A percentile compares a stretch with the other conserved stretches of the same genome.
Evolutionary conservation across 2,113 vertebrate species (phyloP).

Genomic region (Hystrix brachyura): DNA sequence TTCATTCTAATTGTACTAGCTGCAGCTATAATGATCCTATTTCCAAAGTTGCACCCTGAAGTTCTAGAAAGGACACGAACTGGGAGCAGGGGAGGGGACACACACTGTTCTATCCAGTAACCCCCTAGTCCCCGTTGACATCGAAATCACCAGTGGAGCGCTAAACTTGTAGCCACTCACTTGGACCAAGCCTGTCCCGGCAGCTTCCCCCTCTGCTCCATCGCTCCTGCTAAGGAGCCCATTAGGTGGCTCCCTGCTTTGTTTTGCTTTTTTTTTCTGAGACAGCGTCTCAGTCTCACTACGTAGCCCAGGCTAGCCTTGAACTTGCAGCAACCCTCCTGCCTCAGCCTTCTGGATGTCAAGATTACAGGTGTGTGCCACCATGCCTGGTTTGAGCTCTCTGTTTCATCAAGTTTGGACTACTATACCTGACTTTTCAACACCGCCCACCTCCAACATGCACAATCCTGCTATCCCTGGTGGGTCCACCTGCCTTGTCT

Average conservation of each 20-base stretch:
- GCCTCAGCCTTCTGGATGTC: not conserved
- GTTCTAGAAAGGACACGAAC: not conserved
- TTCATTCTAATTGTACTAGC: not conserved
- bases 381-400: not conserved
- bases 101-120: not conserved
- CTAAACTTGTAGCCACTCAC: rapidly evolving
- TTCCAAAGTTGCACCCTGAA: not conserved
- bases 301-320: not conserved
- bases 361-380: not conserved
- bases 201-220: not conserved
- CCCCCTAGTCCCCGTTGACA: not conserved
- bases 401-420: not conserved
- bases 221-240: not conserved
- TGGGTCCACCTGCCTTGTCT: not conserved
- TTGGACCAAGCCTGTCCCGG: rapidly evolving
- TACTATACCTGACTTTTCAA: not conserved
- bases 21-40: not conserved
- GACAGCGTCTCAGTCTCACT: not conserved
- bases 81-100: too few species aligned
- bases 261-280: not conserved
- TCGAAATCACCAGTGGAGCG: rapidly evolving
- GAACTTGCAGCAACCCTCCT: not conserved
- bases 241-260: not conserved
- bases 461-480: rapidly evolving
- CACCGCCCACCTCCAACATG: rapidly evolving